Evolutionary conservation across 2,113 vertebrate species (phyloP).

Genomic region (Centropus unirufus): DNA sequence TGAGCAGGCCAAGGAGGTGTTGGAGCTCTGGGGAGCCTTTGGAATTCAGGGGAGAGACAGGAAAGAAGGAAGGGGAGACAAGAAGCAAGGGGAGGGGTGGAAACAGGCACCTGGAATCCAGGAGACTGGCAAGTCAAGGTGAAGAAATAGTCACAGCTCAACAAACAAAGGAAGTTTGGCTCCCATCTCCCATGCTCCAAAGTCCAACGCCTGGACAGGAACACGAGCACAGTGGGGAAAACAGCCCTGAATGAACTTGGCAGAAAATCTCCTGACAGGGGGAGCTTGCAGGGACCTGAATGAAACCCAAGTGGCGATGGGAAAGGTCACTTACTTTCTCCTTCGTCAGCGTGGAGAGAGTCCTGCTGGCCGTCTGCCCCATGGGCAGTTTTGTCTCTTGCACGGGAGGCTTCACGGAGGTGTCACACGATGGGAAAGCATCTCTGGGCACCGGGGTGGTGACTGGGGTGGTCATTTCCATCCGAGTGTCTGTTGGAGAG

Average conservation of each 20-base stretch:
- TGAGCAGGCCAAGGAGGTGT: accelerated
- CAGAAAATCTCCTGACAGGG: accelerated
- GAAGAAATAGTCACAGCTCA: not conserved
- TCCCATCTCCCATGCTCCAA: not conserved
- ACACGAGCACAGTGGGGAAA: accelerated
- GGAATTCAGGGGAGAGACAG: accelerated
- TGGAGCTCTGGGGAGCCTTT: not conserved
- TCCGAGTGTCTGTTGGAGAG: accelerated
- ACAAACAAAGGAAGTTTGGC: not conserved
- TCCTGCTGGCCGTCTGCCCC: not conserved
- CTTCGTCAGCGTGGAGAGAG: accelerated
- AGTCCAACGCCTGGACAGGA: accelerated
- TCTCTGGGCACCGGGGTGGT: not conserved
- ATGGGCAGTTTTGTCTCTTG: accelerated
- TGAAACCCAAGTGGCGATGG: not conserved
- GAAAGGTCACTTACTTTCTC: constrained; percentile 46
- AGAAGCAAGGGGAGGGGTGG: not conserved
- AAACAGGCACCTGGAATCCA: not conserved
- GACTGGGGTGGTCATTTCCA: not conserved
- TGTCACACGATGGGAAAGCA: not conserved
- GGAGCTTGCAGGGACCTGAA: not conserved
- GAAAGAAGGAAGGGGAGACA: not conserved
- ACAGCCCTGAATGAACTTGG: not conserved
- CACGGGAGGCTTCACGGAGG: not conserved
- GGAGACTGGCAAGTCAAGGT: not conserved